Percentiles rank a stretch among this genome's conserved stretches.
phyloP scores from a whole-genome alignment of 2,888 invertebrate genomes.

The Cancer borealis region DNA sequence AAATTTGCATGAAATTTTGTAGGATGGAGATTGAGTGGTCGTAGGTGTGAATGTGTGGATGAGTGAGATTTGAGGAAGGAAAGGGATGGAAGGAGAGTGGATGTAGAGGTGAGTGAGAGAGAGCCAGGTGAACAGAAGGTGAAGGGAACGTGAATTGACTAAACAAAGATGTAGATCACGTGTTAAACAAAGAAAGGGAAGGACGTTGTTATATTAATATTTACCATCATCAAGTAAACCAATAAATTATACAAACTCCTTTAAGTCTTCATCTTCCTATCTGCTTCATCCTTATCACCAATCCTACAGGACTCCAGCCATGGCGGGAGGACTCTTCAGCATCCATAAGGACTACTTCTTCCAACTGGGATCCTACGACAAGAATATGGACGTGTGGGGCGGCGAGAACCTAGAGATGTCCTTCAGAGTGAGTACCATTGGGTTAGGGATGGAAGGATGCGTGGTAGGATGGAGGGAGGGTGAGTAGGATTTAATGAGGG shows the following conservation, averaged over 20 bases:
- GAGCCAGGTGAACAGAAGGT: not conserved
- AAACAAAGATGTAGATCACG: not conserved
- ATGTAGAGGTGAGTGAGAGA: not conserved
- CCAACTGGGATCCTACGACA: slow-evolving; percentile 88
- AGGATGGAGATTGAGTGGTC: not conserved
- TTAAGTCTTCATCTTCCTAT: not conserved
- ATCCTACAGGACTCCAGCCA: slow-evolving; percentile 86
- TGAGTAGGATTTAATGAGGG: not conserved
- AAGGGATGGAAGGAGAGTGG: not conserved
- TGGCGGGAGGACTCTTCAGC: slow-evolving; percentile 97
- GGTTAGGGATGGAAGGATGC: not conserved
- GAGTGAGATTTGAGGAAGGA: not conserved
- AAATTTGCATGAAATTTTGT: no score
- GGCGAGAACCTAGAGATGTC: slow-evolving; percentile 99
- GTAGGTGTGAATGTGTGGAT: slow-evolving; percentile 3
- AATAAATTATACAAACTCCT: not conserved
- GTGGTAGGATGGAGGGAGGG: not conserved
- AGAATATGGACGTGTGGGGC: slow-evolving; percentile 93
- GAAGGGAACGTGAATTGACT: not conserved
- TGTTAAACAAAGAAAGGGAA: not conserved
- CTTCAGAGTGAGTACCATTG: slow-evolving; percentile 85
- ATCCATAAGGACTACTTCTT: slow-evolving; percentile 92
- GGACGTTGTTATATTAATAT: not conserved
- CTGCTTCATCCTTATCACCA: not conserved
- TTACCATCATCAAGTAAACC: not conserved